Base-by-base conservation (phyloP, 1,140 invertebrate genomes). In the Conopomorpha cramerella region DNA sequence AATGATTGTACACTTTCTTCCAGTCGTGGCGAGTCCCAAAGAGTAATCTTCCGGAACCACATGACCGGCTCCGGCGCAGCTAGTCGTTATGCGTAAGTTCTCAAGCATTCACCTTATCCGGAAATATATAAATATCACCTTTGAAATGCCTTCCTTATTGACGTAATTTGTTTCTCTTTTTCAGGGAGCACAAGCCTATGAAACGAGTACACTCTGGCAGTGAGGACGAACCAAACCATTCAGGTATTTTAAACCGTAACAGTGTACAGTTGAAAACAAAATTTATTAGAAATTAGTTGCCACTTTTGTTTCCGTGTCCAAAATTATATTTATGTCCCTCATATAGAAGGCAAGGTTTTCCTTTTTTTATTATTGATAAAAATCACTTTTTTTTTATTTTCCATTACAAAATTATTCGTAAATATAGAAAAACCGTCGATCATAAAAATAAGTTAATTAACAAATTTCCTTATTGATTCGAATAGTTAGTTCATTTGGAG, bases 131-230 rank as follows among this genome's bases (percentile, higher is more conserved):
- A 23, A 27, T 14, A 33, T 14, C 16, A 29, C 18, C 8, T 34
- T 25, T 13, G 14, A 10, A 34, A 32, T 36, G 16, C 27, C 4
- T 23, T 23, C 4, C 19, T 23, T 23, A 23, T 23, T 23, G 19
- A 4, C 19, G n/a, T 23, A 6, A 4, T 32, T 4, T 36, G 3
- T 38, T 16, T 42, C 25, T 41, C 50, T 41, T 43, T 82, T 82
- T 49, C 80, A 92, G 90, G 74, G 90, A 92, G 46, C 85, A 89
- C 55, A 89, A 89, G 45, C 86, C 88, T 67, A 82, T 88, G 76
- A 89, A 90, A 76, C 79, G 88, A 51, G 79, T 84, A 18, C 82
- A 84, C 45, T 86, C 88, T 40, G 87, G 85, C 45, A 87, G 86
- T 53, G 89, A 89, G 54, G 86, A 87, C 41, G 86, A 89, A 51